Percentiles rank a stretch among this genome's conserved stretches.
Evolutionary conservation across 2,888 invertebrate genomes (phyloP).

Genomic region (Ypsolopha sequella): DNA sequence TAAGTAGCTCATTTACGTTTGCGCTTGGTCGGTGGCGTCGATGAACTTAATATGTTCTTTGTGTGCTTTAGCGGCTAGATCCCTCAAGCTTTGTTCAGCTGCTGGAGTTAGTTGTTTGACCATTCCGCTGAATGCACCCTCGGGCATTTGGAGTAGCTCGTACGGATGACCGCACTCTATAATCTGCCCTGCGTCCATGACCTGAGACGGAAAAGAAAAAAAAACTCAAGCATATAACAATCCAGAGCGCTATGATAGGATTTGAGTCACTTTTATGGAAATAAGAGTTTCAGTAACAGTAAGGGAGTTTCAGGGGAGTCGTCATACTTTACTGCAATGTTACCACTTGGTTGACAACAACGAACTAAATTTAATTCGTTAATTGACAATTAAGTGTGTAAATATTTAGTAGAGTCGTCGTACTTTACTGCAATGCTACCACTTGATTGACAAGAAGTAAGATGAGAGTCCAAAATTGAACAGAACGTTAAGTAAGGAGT

Average conservation of each 20-base stretch:
- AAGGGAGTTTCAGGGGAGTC: too few relatives aligned
- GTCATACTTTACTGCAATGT: too few relatives aligned
- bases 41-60: conserved; percentile 51
- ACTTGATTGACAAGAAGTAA: too few relatives aligned
- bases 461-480: too few relatives aligned
- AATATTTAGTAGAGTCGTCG: too few relatives aligned
- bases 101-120: conserved; percentile 73
- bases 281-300: too few relatives aligned
- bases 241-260: background rate
- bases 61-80: conserved; percentile 45
- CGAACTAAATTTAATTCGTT: too few relatives aligned
- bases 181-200: conserved; percentile 73
- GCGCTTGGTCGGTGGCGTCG: conserved; percentile 43
- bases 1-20: too few relatives aligned
- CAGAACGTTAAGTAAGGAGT: too few relatives aligned
- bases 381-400: too few relatives aligned
- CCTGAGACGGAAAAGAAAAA: conserved; percentile 21
- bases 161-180: conserved; percentile 82
- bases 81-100: conserved; percentile 52
- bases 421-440: too few relatives aligned
- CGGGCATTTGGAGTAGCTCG: conserved; percentile 64
- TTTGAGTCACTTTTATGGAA: background rate
- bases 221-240: background rate
- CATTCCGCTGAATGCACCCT: conserved; percentile 72
- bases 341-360: too few relatives aligned